A percentile compares a stretch with the other conserved stretches of the same genome.
Conservation (phyloP, 2,888 invertebrate genomes). For the Acleris holmiana region DNA sequence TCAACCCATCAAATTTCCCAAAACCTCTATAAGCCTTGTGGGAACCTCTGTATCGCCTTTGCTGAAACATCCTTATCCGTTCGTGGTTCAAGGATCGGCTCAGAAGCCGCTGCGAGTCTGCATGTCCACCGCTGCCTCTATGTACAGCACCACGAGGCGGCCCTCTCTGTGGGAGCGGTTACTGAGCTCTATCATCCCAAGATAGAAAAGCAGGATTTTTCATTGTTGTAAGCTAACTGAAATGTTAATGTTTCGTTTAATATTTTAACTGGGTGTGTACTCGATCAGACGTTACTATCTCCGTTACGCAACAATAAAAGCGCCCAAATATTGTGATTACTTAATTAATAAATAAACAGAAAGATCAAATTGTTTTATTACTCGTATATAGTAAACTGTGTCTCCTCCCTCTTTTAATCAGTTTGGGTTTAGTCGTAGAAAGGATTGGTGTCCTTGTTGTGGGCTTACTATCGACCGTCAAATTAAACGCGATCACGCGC, state of each 20-base stretch:
- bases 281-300: neutral
- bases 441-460: too few relatives aligned
- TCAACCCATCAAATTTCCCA: conserved; percentile 58
- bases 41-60: conserved; percentile 70
- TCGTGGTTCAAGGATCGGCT: conserved; percentile 59
- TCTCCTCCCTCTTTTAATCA: too few relatives aligned
- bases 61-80: conserved; percentile 71
- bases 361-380: neutral
- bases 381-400: too few relatives aligned
- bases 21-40: conserved; percentile 64
- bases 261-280: too few relatives aligned
- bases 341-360: conserved; percentile 32
- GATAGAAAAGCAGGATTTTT: conserved; percentile 42
- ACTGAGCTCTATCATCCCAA: conserved; percentile 66
- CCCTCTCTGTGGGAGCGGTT: conserved; percentile 67
- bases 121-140: conserved; percentile 58
- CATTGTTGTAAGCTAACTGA: too few relatives aligned
- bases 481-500: too few relatives aligned
- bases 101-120: conserved; percentile 67
- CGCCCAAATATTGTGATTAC: conserved; percentile 30
- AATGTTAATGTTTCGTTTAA: conserved; percentile 2
- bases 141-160: conserved; percentile 54
- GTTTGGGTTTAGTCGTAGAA: too few relatives aligned
- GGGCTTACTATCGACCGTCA: too few relatives aligned
- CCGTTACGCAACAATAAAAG: conserved; percentile 12